Base-by-base conservation (phyloP, 1,140 invertebrate genomes). In the Hypsibius dujardini region DNA sequence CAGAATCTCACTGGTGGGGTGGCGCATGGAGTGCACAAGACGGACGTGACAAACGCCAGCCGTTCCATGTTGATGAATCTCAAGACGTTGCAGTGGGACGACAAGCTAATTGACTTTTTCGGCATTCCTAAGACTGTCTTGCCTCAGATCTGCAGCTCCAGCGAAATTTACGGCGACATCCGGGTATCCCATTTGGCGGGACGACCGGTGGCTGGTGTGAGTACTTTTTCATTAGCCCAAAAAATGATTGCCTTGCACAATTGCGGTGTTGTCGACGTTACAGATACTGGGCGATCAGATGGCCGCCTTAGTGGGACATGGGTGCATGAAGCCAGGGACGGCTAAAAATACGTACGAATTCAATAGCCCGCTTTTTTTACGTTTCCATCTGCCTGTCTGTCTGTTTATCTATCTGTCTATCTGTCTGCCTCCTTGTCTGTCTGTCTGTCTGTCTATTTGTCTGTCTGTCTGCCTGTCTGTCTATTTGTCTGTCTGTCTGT, bases 21-120 rank as follows among this genome's bases (percentile, higher is more conserved):
- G 71, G 81, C 87, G 59, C 86, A 86, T 69, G 91, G 90, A 1
- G 77, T 89, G n/a, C 92, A 96, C 79, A 82, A 90, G 2, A 97
- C 95, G 1, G 95, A 98, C 81, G 91, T 97, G 1, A 94, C 93
- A 3, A 98, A 98, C 81, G 95, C 95, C 1, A 93, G 90, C 60
- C 85, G 94, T 71, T 98, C 94, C 1, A 89, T 95, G 84, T 82
- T 98, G 0, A 94, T 98, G 90, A 94, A 96, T 78, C 82, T 98
- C 50, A 83, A 87, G 72, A 89, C 85, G 12, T 81, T 93, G 47
- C 79, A 89, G 73, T 98, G 94, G 95, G 92, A 96, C 79, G 81
- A 83, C 50, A 84, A 87, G 70, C 81, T 97, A 7, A 69, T 71
- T 46, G 59, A 12, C 69, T 70, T 94, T 79, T 96, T 97, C 79